These are phyloP conservation scores for Rhingia campestris DNA, from an alignment of 2,888 invertebrate genomes.

Conservation along the genomic window DNA sequence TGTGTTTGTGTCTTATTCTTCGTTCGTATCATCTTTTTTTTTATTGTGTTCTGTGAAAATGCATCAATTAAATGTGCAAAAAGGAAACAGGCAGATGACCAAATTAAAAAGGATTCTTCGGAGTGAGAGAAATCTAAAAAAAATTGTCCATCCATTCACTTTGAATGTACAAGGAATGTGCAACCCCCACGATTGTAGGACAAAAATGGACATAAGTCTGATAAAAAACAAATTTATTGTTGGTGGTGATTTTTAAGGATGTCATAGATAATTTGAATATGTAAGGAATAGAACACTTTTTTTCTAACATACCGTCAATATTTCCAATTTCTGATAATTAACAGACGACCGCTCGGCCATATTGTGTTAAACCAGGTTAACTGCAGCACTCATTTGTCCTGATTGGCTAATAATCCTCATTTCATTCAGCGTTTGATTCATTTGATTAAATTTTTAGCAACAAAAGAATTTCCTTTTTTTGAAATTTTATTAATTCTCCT, in stretches of 20 bases:
- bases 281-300: background rate
- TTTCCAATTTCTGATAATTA: constrained; percentile 83
- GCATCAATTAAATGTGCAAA: constrained; percentile 43
- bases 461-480: constrained; percentile 17
- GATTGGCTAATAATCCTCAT: constrained; percentile 82
- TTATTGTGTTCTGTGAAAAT: background rate
- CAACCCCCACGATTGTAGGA: no score
- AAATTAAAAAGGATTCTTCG: constrained; percentile 18
- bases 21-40: background rate
- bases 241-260: background rate
- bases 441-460: constrained; percentile 42
- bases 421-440: constrained; percentile 78
- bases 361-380: constrained; percentile 83
- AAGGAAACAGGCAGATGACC: background rate
- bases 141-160: background rate
- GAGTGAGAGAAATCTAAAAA: background rate
- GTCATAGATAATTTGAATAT: no score
- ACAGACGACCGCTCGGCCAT: constrained; percentile 83
- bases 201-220: background rate
- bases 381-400: constrained; percentile 83
- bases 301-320: constrained; percentile 82
- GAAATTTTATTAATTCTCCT: background rate
- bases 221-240: background rate
- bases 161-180: no score
- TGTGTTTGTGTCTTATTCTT: background rate